Evolutionary conservation across 1,140 invertebrate genomes (phyloP), one percentile per base, ranked within the genome.

Genomic region (Nixonia krombeini): DNA sequence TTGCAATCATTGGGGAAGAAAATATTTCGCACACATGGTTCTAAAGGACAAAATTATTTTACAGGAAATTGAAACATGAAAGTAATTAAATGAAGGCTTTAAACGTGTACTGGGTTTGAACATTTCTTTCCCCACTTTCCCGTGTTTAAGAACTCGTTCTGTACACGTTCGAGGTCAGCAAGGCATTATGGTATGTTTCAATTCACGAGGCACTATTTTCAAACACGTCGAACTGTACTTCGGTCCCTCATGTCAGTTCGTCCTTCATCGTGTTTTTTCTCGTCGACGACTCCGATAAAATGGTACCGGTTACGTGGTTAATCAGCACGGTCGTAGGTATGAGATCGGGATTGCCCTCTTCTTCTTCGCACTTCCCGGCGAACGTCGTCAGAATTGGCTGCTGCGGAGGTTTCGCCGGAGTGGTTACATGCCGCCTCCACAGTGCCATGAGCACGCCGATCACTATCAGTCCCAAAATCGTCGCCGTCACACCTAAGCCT

Each of bases 361-460:
- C 83, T 41, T 84, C 83, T 13, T 85, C 83, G 31, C 70, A 78
- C 44, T 85, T 84, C 16, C 75, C 75, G 16, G 78, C 69, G 53
- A 84, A 84, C 53, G 82, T 82, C 42, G 80, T 75, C 46, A 82
- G 81, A 40, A 62, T 83, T 0, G 80, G 79, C 51, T 83, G 81
- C 46, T 84, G 82, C 41, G 74, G 68, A 61, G 74, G 73, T 61
- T 69, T 73, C 46, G 71, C 47, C 70, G 74, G 57, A 50, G 74
- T 72, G 73, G 78, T 61, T 61, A 79, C 82, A 72, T 91, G 89
- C 56, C 89, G 81, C 47, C 89, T 85, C 81, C 90, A 93, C 21
- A 93, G 83, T 10, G 92, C 91, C 46, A 89, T 91, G 38, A 92
- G 78, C 1, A 93, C 91, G 10, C 91, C 90, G 81, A 91, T 92